Conservation (phyloP, 1,140 invertebrate genomes). For the Teleogryllus occipitalis region DNA sequence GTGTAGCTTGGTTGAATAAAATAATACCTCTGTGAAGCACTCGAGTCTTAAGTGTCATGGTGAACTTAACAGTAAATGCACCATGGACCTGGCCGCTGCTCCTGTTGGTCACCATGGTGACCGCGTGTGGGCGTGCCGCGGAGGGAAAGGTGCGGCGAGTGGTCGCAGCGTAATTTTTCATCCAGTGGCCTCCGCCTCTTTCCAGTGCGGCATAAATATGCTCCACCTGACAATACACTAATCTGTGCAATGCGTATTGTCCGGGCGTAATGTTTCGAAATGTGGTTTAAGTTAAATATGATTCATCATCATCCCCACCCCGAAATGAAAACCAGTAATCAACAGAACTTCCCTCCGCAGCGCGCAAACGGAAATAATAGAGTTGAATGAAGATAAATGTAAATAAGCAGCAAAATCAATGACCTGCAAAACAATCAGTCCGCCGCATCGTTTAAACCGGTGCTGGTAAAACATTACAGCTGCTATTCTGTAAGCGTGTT, state of each 20-base stretch:
- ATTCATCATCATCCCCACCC: background rate
- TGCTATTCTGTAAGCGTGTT: too few species aligned
- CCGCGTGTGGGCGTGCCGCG: too few species aligned
- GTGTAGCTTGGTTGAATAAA: too few species aligned
- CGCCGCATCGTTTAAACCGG: background rate
- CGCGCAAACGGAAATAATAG: background rate
- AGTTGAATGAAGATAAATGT: slow-evolving; percentile 2
- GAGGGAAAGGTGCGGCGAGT: too few species aligned
- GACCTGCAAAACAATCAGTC: background rate
- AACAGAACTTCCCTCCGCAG: background rate
- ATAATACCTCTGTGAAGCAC: too few species aligned
- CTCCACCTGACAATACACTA: background rate
- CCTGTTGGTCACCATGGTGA: too few species aligned
- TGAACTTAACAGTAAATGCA: too few species aligned
- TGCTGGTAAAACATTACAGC: too few species aligned
- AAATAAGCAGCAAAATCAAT: background rate
- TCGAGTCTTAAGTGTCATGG: too few species aligned
- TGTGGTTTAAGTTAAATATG: slow-evolving; percentile 5
- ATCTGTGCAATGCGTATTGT: background rate
- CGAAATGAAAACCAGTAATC: background rate
- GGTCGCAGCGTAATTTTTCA: background rate
- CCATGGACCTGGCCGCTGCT: too few species aligned
- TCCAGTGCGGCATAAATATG: background rate
- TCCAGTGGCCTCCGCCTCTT: background rate
- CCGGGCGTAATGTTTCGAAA: background rate